Conservation (phyloP, 2,113 vertebrate genomes). For the Perognathus longimembris region DNA sequence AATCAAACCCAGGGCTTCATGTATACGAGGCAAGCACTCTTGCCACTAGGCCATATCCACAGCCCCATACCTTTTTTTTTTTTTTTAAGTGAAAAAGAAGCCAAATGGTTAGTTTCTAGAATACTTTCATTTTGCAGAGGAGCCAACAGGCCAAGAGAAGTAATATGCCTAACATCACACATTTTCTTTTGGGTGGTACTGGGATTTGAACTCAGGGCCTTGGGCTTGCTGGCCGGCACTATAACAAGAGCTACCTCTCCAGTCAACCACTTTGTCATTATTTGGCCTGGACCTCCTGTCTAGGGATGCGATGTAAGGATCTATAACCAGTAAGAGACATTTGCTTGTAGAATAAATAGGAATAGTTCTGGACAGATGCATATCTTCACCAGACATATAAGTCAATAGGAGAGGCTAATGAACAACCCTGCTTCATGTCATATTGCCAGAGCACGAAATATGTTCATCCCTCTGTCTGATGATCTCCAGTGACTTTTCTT, state of each 20-base stretch:
- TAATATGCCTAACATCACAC: rapidly evolving
- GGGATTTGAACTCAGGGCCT: too few relatives aligned
- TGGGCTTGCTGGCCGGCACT: too few relatives aligned
- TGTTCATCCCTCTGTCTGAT: not conserved
- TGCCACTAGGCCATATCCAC: too few relatives aligned
- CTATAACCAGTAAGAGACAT: not conserved
- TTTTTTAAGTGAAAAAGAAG: not conserved
- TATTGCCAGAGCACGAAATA: not conserved
- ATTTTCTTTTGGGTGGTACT: too few relatives aligned
- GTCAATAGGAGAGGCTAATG: not conserved
- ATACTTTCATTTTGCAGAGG: not conserved
- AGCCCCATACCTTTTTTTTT: not conserved
- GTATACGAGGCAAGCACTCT: too few relatives aligned
- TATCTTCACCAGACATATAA: not conserved
- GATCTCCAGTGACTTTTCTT: not conserved
- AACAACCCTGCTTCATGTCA: not conserved
- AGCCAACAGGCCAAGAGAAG: not conserved
- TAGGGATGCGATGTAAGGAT: not conserved
- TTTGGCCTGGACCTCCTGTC: not conserved
- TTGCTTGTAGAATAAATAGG: not conserved
- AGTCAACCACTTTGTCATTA: not conserved
- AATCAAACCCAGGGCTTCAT: too few relatives aligned
- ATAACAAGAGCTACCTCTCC: too few relatives aligned
- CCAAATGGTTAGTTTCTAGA: not conserved
- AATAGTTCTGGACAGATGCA: not conserved